These are phyloP conservation scores for Barypeithes pellucidus DNA, from an alignment of 2,888 invertebrate species.

Conservation along the genomic window DNA sequence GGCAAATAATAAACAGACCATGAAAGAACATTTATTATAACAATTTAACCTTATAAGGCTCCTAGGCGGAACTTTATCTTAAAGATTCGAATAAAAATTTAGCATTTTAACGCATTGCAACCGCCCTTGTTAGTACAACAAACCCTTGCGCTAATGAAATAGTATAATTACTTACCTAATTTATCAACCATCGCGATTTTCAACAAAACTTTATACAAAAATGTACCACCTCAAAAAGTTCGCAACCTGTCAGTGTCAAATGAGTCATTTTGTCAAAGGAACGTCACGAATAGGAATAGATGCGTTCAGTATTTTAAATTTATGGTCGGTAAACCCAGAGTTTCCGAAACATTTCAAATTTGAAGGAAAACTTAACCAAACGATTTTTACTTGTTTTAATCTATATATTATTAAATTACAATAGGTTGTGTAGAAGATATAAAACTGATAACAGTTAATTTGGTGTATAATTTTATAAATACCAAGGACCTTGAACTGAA, in stretches of 20 bases:
- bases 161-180: constrained; percentile 49
- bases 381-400: too few species aligned
- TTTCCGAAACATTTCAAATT: too few species aligned
- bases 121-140: neutral
- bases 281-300: neutral
- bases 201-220: constrained; percentile 5
- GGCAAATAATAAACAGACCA: constrained; percentile 64
- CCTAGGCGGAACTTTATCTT: constrained; percentile 43
- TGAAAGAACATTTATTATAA: constrained; percentile 59
- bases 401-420: too few species aligned
- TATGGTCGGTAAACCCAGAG: too few species aligned
- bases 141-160: neutral
- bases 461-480: too few species aligned
- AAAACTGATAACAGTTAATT: too few species aligned
- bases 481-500: too few species aligned
- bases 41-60: constrained; percentile 61
- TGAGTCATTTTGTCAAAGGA: constrained; percentile 20
- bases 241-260: constrained; percentile 2
- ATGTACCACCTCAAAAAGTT: constrained; percentile 31
- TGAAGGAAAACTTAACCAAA: too few species aligned
- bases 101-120: neutral
- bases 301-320: neutral
- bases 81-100: neutral
- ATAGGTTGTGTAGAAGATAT: too few species aligned
- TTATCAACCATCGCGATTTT: constrained; percentile 54